Conservation (phyloP, 2,113 vertebrate genomes). For the Sinocyclocheilus rhinocerous region DNA sequence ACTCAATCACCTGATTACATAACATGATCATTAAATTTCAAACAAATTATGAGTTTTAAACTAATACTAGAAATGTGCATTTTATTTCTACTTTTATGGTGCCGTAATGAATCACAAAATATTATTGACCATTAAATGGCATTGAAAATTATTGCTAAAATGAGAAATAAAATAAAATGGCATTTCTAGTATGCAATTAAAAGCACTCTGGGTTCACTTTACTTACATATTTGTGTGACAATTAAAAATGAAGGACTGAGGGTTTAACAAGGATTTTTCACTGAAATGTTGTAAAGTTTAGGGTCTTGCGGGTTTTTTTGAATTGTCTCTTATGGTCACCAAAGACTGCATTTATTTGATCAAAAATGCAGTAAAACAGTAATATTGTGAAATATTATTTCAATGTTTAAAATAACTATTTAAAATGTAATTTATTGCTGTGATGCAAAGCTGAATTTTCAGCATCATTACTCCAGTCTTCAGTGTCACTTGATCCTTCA, state of each 20-base stretch:
- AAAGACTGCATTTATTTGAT: not conserved
- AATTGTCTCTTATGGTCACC: not conserved
- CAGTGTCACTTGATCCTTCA: not conserved
- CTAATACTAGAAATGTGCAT: too few relatives aligned
- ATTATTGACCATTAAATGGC: not conserved
- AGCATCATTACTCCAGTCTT: not conserved
- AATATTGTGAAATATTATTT: not conserved
- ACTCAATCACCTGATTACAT: not conserved
- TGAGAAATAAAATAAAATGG: not conserved
- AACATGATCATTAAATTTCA: not conserved
- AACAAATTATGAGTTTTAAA: not conserved
- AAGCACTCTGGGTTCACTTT: not conserved
- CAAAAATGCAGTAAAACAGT: not conserved
- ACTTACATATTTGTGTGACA: not conserved
- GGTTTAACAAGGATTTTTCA: not conserved
- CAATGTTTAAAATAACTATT: too few relatives aligned
- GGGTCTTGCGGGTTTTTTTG: not conserved
- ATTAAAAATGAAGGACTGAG: not conserved
- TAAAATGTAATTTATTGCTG: not conserved
- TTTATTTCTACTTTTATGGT: not conserved
- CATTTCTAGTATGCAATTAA: not conserved
- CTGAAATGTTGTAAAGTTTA: not conserved
- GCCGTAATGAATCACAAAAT: not conserved
- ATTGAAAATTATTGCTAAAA: too few relatives aligned
- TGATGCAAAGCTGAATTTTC: too few relatives aligned